Base-by-base conservation (phyloP, 2,888 invertebrate species). In the Sinelater perroti region DNA sequence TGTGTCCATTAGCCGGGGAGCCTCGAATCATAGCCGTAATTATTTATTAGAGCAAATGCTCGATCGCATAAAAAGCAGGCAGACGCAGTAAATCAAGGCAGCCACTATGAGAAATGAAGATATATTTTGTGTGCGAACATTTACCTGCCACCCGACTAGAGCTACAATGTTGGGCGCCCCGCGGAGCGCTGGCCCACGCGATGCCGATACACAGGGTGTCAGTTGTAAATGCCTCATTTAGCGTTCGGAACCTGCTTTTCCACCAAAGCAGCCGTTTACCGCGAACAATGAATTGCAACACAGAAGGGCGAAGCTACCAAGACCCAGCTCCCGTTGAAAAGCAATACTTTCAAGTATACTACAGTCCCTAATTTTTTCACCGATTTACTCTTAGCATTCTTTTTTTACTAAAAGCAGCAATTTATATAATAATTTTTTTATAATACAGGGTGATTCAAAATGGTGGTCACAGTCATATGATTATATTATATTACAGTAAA, bases 181-280 rank as follows among this genome's bases (percentile, higher is more conserved):
- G 44, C 31, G 28, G 66, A 52, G 58, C 61, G 66, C 61, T 63
- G 66, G 71, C 75, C 74, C 75, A 75, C 74, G 73, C 73, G 74
- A 67, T 69, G 67, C 64, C 60, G 66, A 66, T 65, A 67, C 61
- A 52, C 61, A 55, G 61, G 69, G 71, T 73, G 73, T 72, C 68
- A 68, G 69, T 69, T 71, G 68, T 70, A 71, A 70, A 70, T 69
- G 68, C 68, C 68, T 70, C 69, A 71, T 72, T 72, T 60, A 60
- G 47, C 60, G 61, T 52, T 49, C 51, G 54, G 36, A 35, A 26
- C 42, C 47, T 58, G 40, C 50, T 57, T 55, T 60, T 63, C 59
- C 56, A 61, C 56, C 61, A 59, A 31, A 10, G 46, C 16, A 3
- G 30, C n/a, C n/a, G n/a, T n/a, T n/a, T n/a, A n/a, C n/a, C n/a